Evolutionary conservation across 2,888 invertebrate genomes (phyloP), one percentile per base, ranked within the genome.

Genomic region (Sminthurinus aureus): DNA sequence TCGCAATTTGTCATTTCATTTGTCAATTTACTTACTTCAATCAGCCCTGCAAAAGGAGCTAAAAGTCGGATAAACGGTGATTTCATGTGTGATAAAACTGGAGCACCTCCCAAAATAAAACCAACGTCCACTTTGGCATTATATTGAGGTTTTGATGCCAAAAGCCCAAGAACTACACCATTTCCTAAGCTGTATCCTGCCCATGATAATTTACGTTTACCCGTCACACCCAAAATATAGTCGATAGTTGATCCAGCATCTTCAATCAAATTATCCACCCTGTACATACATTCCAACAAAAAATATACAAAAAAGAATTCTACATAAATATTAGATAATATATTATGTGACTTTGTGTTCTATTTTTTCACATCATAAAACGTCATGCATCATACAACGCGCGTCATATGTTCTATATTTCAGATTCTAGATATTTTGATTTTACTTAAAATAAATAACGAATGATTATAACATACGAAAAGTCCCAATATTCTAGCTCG

Each of bases 181-280:
- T 91, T 91, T 58, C 93, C 93, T 89, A 93, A 92, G 0, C 92
- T 93, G 89, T 93, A 93, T 13, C 93, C 93, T 26, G 93, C 89
- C 89, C 92, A 93, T 79, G 90, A 90, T 0, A 93, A 85, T 79
- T 90, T 89, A 18, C 89, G 82, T 26, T 89, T 89, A 1, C 90
- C 89, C 0, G 92, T 92, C 12, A 85, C 85, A 0, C 88, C 86
- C 58, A 92, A 89, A 20, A 92, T 90, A 87, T 91, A 91, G 88
- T 92, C 91, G 74, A 93, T 90, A 89, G 91, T 92, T 2, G 92
- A 91, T 0, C 93, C 92, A 51, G 93, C 88, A 89, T 93, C 93
- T 74, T 90, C 85, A 0, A 92, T 92, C 92, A 91, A 15, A 15
- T 83, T 75, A 51, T 83, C 83, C 12, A 79, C 50, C 18, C 83